These are phyloP conservation scores for Pluvialis apricaria DNA, from an alignment of 2,113 vertebrate genomes.

Conservation along the genomic window DNA sequence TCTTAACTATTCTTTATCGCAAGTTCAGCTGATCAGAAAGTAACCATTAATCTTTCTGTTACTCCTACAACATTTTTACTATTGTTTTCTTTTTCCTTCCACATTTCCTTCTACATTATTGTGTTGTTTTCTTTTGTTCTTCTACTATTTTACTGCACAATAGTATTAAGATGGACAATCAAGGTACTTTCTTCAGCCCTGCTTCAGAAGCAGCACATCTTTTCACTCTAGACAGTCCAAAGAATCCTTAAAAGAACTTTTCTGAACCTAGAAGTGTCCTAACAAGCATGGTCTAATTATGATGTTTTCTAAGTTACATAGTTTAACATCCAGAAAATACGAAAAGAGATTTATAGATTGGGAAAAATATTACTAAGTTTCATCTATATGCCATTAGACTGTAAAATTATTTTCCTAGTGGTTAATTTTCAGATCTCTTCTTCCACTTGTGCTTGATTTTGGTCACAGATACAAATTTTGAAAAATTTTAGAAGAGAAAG, in stretches of 20 bases:
- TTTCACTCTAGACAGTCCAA: background rate
- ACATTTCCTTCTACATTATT: background rate
- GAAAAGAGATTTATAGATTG: background rate
- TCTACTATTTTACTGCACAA: background rate
- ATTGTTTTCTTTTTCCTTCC: background rate
- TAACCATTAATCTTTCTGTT: background rate
- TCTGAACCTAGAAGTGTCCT: background rate
- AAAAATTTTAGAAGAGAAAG: background rate
- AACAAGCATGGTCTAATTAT: background rate
- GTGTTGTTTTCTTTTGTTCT: background rate
- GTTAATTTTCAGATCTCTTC: background rate
- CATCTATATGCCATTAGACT: background rate
- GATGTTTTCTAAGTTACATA: background rate
- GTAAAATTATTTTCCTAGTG: background rate
- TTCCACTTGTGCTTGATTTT: background rate
- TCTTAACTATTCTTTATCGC: background rate
- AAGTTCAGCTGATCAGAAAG: background rate
- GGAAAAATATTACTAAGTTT: background rate
- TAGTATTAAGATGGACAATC: background rate
- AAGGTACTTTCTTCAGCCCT: background rate
- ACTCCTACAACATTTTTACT: background rate
- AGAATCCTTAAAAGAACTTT: background rate
- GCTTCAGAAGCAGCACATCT: background rate
- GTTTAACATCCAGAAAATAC: background rate
- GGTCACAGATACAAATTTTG: background rate